Percentiles rank a stretch among this genome's conserved stretches.
phyloP scores from a whole-genome alignment of 2,797 vertebrate species.

The Eremophila alpestris region DNA sequence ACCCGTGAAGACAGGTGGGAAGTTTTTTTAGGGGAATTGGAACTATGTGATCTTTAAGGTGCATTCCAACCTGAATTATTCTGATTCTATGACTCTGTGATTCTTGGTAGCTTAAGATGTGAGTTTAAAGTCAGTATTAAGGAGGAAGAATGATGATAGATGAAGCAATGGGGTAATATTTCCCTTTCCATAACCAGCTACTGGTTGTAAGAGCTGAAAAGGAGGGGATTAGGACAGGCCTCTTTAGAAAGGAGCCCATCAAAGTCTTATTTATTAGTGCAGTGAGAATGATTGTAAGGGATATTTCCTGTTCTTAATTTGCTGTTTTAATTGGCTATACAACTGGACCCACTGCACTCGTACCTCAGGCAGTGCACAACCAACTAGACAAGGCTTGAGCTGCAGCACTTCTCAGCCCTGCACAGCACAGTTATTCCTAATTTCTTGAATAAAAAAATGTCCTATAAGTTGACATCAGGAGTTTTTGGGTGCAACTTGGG shows the following conservation, averaged over 20 bases:
- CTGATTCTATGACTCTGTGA: neutral
- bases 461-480: neutral
- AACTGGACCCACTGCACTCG: rapidly evolving
- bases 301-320: neutral
- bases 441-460: neutral
- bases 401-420: neutral
- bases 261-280: neutral
- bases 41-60: neutral
- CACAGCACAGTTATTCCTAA: neutral
- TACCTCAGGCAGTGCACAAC: neutral
- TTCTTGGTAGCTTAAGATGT: neutral
- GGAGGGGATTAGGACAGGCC: neutral
- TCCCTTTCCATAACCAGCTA: neutral
- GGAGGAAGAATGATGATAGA: neutral
- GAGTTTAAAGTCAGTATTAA: neutral
- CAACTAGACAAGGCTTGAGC: neutral
- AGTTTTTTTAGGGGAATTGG: neutral
- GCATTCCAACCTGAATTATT: neutral
- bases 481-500: neutral
- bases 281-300: neutral
- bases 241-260: neutral
- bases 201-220: neutral
- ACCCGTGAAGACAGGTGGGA: neutral
- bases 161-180: neutral
- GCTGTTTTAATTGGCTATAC: neutral